Evolutionary conservation across 2,888 invertebrate species (phyloP).

Genomic region (Eremobia ochroleuca): DNA sequence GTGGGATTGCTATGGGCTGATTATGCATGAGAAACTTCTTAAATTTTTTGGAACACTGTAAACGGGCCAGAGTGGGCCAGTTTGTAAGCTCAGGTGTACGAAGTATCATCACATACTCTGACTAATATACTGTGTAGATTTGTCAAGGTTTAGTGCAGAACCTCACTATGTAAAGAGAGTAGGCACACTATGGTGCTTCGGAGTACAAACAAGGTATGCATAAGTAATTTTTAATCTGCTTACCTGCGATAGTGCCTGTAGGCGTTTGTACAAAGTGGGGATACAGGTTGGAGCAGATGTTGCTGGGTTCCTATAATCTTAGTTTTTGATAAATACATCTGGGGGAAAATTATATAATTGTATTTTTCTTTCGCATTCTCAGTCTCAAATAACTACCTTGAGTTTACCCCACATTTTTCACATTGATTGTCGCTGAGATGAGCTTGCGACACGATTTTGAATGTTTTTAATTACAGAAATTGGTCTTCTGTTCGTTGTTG

Average conservation of each 20-base stretch:
- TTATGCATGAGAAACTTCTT: too few relatives aligned
- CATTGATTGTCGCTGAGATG: too few relatives aligned
- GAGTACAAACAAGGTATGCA: conserved; percentile 36
- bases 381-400: neutral
- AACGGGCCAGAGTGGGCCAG: too few relatives aligned
- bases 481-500: neutral
- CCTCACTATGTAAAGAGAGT: conserved; percentile 7
- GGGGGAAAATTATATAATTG: neutral
- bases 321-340: neutral
- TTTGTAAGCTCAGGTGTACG: conserved; percentile 14
- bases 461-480: too few relatives aligned
- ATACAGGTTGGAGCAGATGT: conserved; percentile 2
- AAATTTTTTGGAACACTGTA: neutral
- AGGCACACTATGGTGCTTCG: conserved; percentile 9
- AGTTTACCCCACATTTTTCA: neutral
- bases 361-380: neutral
- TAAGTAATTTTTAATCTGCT: conserved; percentile 58
- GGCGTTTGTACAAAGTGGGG: conserved; percentile 2
- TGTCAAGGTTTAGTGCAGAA: conserved; percentile 19
- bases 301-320: neutral
- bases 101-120: conserved; percentile 15
- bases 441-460: too few relatives aligned
- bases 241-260: conserved; percentile 17
- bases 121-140: conserved; percentile 1
- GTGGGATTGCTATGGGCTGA: neutral